phyloP scores from a whole-genome alignment of 2,888 invertebrate species.

The Hyles lineata region DNA sequence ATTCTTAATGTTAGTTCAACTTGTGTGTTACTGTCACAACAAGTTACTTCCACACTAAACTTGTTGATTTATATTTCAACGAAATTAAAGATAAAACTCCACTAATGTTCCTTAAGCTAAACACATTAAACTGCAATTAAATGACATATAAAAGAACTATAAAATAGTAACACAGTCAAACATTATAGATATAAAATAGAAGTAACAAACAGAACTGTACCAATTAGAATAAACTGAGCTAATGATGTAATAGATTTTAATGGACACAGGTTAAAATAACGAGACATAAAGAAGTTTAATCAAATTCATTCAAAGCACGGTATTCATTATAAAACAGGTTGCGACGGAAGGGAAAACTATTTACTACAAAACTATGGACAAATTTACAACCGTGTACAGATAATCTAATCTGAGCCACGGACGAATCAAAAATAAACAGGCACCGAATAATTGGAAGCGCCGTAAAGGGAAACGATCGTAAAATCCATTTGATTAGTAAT shows the following conservation, averaged over 20 bases:
- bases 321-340: constrained; percentile 6
- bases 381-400: constrained; percentile 22
- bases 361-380: constrained; percentile 24
- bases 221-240: neutral
- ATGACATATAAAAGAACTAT: neutral
- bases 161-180: constrained; percentile 1
- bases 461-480: constrained; percentile 43
- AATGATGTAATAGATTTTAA: constrained; percentile 19
- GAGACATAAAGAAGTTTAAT: constrained; percentile 17
- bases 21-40: neutral
- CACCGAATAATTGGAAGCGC: constrained; percentile 38
- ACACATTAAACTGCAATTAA: constrained; percentile 1
- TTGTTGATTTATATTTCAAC: constrained; percentile 1
- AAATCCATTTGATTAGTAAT: constrained; percentile 40
- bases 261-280: constrained; percentile 23
- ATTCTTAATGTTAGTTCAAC: too few relatives aligned
- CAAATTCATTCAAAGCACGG: neutral
- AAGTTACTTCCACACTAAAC: neutral
- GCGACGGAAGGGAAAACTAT: constrained; percentile 26
- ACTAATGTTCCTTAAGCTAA: neutral
- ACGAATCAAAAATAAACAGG: constrained; percentile 34
- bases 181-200: neutral
- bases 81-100: neutral
- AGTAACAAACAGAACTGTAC: neutral
- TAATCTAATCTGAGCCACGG: constrained; percentile 29